Evolutionary conservation across 2,113 vertebrate species (phyloP), one percentile per base, ranked within the genome.

Genomic region (Callipepla californica): DNA sequence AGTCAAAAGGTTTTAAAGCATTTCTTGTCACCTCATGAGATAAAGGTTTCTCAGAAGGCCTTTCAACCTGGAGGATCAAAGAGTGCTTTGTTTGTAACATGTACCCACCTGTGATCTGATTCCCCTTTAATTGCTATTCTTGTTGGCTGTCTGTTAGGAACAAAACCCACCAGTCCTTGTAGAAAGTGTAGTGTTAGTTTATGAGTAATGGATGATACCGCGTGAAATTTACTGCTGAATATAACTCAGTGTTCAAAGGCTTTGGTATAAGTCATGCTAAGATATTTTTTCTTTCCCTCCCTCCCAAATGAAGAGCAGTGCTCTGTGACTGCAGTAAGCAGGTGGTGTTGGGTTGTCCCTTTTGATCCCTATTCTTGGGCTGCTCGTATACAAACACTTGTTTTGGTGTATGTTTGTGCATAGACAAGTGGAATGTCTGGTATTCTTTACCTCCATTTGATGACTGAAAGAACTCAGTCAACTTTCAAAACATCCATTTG

Each of bases 71-170:
- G 36, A 53, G 63, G 85, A 87, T 86, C 28, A 84, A 94, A 94
- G 73, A 74, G 17, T 15, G 3, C 69, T 92, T 84, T 78, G 40
- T 90, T 93, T 93, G 68, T 88, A 89, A 77, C 5, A 3, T 79
- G 66, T 62, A 87, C n/a, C 22, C 48, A 76, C 50, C 63, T 20
- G 26, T 63, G 38, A 22, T 82, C 70, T 26, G 21, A 53, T 78
- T 85, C 50, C 50, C 40, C 51, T 95, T 78, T 96, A 94, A 97
- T 97, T 44, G 57, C 59, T 17, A 26, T 93, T 93, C 68, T 93
- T 85, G 67, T 82, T 78, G 92, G 74, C 78, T 94, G 59, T 80
- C 83, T 90, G 11, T 55, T 93, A 85, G 48, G 30, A 53, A 79
- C 67, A 81, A 76, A 94, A 40, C 47, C 18, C 57, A 63, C 42